Base-by-base conservation (phyloP, 2,888 invertebrate genomes). In the Dynastes grantii region DNA sequence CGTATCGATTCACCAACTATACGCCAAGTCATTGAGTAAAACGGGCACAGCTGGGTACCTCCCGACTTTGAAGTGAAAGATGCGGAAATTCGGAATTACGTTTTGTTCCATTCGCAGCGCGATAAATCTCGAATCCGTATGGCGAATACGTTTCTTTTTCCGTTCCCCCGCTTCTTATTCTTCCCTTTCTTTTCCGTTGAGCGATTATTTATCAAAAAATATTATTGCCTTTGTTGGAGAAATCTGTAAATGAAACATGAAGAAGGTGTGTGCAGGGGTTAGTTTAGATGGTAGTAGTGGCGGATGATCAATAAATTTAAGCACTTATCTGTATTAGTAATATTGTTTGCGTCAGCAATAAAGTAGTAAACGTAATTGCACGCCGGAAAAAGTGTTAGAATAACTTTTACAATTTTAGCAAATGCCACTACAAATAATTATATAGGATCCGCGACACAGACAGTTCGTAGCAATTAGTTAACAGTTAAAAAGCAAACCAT, bases 11-110 rank as follows among this genome's bases (percentile, higher is more conserved):
- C 27, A 71, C 71, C 71, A 71, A 58, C 71, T 55, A 53, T 53
- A 71, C 71, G 55, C 71, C 71, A 71, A 71, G 71, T 71, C 71
- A 71, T 71, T 71, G 71, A 71, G 71, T 71, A 71, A 71, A 71
- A 71, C 71, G 71, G 71, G 71, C 71, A 58, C 71, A 71, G 71
- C 71, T 71, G 71, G 71, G 58, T 71, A 71, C 71, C 71, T 58
- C 58, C 55, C 55, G 53, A 22, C 71, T 71, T 71, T 71, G 71
- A 71, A 71, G 71, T 71, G 71, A 71, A 71, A 71, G 71, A 71
- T 71, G 71, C 71, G 71, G 71, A 71, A 71, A 71, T 71, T 71
- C 71, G 58, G 71, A 71, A 71, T 71, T 32, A 58, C 71, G 71
- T 71, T 71, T 71, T 71, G 71, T 71, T 71, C 71, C 71, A 71